Conservation (phyloP, 2,113 vertebrate genomes). For the Syrmaticus mikado region DNA sequence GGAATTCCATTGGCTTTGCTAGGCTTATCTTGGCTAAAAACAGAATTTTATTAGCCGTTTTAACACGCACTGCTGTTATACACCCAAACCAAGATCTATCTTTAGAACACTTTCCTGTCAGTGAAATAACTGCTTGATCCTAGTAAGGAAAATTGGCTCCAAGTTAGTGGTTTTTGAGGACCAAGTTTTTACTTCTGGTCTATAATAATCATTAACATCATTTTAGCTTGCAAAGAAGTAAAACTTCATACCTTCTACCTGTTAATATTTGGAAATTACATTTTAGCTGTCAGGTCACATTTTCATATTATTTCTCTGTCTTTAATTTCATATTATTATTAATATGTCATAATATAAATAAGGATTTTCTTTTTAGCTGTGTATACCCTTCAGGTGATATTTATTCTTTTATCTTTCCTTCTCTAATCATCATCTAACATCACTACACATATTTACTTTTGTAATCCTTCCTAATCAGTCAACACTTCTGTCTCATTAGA, state of each 20-base stretch:
- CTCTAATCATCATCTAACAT: background rate
- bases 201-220: background rate
- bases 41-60: background rate
- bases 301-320: background rate
- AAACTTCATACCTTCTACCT: background rate
- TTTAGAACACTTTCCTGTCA: background rate
- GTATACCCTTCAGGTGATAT: background rate
- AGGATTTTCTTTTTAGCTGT: background rate
- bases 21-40: background rate
- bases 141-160: background rate
- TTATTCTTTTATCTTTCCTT: background rate
- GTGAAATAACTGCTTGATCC: background rate
- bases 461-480: background rate
- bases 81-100: background rate
- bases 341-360: rapidly evolving
- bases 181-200: background rate
- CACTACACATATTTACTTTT: background rate
- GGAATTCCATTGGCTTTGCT: background rate
- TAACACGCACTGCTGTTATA: background rate
- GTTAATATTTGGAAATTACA: background rate
- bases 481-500: background rate
- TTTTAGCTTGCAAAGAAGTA: background rate
- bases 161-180: background rate
- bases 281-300: background rate
- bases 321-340: background rate